Conservation (phyloP, 2,797 vertebrate species). For the Chelidonichthys spinosus region DNA sequence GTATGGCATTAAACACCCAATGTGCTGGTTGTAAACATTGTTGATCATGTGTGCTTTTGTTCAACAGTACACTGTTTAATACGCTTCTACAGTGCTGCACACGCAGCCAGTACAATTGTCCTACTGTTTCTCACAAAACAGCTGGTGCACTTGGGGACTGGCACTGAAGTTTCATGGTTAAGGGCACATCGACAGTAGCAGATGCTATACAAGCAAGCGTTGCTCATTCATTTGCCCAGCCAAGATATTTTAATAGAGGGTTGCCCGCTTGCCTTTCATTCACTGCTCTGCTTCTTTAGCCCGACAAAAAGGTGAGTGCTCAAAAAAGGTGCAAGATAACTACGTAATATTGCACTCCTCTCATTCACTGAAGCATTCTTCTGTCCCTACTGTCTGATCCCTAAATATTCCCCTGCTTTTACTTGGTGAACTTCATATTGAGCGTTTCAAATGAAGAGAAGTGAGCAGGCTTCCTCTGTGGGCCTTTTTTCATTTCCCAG, state of each 20-base stretch:
- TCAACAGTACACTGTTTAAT: background rate
- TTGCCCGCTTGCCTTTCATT: slow-evolving; percentile 7
- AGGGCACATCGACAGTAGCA: slow-evolving; percentile 3
- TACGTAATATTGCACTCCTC: slow-evolving; percentile 6
- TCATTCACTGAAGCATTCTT: slow-evolving; percentile 28
- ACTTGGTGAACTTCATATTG: slow-evolving; percentile 13
- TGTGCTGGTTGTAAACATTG: background rate
- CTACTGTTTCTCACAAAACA: background rate
- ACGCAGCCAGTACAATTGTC: background rate
- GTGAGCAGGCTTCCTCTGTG: slow-evolving; percentile 1
- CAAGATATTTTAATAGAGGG: background rate
- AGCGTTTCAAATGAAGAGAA: too few relatives aligned
- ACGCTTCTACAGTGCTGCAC: background rate
- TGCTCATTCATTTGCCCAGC: background rate
- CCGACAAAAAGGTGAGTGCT: slow-evolving; percentile 22
- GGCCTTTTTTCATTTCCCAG: too few relatives aligned
- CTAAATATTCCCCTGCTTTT: slow-evolving; percentile 12
- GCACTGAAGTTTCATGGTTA: slow-evolving; percentile 11
- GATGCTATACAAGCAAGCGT: background rate
- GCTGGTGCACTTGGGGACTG: slow-evolving; percentile 1
- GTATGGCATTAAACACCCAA: background rate
- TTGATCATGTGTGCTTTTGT: background rate
- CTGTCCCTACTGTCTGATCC: slow-evolving; percentile 16
- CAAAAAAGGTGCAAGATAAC: background rate
- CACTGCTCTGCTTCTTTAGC: background rate